These are phyloP conservation scores for Montipora efflorescens DNA, from an alignment of 64 coral and sea anemone genomes.

Conservation along the genomic window DNA sequence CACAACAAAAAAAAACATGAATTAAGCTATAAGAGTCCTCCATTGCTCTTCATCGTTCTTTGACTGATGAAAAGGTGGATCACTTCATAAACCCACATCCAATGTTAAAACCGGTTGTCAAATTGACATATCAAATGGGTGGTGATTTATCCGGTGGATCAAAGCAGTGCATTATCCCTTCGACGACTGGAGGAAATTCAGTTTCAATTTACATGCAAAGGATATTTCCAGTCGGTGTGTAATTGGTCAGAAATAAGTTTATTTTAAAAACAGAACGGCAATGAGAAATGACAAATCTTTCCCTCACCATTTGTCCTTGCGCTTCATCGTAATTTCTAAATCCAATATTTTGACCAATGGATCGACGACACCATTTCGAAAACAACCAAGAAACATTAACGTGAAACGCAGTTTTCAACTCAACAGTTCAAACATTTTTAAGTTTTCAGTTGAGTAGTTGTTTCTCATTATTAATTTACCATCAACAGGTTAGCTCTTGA, in stretches of 20 bases:
- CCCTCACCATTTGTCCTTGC: background rate
- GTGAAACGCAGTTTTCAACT: background rate
- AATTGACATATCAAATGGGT: too few species aligned
- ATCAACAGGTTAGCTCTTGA: slow-evolving; percentile 35
- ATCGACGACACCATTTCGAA: background rate
- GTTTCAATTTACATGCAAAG: too few species aligned
- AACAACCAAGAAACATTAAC: background rate
- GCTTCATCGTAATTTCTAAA: background rate
- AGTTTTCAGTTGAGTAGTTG: slow-evolving; percentile 11
- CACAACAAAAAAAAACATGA: background rate
- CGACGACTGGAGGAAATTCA: too few species aligned
- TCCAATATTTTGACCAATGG: too few species aligned
- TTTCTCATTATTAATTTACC: slow-evolving; percentile 35
- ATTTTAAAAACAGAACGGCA: background rate
- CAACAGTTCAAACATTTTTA: background rate
- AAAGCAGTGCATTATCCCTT: too few species aligned
- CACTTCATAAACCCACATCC: too few species aligned
- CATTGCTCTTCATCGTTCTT: background rate
- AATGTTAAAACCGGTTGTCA: too few species aligned
- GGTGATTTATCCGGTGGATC: too few species aligned
- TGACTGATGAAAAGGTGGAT: too few species aligned
- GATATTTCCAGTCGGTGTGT: too few species aligned
- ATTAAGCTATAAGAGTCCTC: background rate
- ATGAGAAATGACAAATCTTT: background rate
- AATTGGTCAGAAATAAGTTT: background rate